A percentile compares a stretch with the other conserved stretches of the same genome.
These are phyloP conservation scores for Zhengitettix transpicula DNA, from an alignment of 2,888 invertebrate species.

Conservation along the genomic window DNA sequence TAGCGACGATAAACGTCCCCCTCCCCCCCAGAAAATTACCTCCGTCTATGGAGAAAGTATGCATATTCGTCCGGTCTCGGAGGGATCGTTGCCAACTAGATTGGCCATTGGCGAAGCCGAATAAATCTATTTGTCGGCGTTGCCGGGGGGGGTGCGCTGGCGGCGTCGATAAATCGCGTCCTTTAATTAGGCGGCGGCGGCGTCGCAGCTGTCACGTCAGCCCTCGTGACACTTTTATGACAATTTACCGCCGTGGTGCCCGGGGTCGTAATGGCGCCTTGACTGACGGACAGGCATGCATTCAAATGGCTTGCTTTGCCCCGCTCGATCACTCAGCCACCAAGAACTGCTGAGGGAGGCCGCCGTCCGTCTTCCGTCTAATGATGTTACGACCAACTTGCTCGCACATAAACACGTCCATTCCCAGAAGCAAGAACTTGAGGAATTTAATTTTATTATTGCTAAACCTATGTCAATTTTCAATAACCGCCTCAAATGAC, in stretches of 20 bases:
- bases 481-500: too few relatives aligned
- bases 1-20: too few relatives aligned
- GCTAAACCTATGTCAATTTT: too few relatives aligned
- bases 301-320: conserved; percentile 54
- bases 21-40: too few relatives aligned
- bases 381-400: too few relatives aligned
- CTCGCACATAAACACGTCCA: too few relatives aligned
- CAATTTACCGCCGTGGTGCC: conserved; percentile 27
- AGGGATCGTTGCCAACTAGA: neutral
- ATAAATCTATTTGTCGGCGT: neutral
- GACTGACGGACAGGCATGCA: conserved; percentile 60
- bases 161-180: conserved; percentile 25
- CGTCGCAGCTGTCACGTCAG: conserved; percentile 43
- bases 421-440: too few relatives aligned
- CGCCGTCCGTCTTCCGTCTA: neutral
- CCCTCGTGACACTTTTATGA: conserved; percentile 59
- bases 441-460: too few relatives aligned
- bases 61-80: too few relatives aligned
- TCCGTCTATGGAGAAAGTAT: too few relatives aligned
- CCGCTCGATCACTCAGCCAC: neutral
- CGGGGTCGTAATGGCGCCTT: conserved; percentile 23
- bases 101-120: neutral
- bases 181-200: conserved; percentile 26
- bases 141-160: neutral
- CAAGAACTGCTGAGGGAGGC: neutral